These are phyloP conservation scores for Nothocercus julius DNA, from an alignment of 2,113 vertebrate species.

Conservation along the genomic window DNA sequence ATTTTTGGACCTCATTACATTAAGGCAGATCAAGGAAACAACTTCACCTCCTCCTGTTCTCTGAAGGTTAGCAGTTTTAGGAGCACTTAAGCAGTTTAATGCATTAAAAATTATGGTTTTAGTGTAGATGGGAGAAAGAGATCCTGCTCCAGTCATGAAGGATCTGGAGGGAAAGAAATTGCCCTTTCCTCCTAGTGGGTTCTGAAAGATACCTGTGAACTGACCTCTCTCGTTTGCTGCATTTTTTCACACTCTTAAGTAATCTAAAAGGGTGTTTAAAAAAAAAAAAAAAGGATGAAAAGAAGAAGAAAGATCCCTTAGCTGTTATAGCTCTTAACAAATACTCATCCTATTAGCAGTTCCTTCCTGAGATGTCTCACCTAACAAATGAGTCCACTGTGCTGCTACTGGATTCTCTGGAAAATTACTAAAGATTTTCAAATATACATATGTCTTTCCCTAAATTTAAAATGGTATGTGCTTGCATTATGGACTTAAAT, in stretches of 20 bases:
- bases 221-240: background rate
- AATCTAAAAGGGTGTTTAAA: background rate
- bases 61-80: background rate
- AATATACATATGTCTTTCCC: background rate
- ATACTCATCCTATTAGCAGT: background rate
- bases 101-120: background rate
- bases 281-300: background rate
- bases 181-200: accelerated
- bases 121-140: background rate
- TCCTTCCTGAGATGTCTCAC: background rate
- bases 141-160: background rate
- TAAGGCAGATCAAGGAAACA: background rate
- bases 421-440: constrained; percentile 7
- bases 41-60: background rate
- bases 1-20: background rate
- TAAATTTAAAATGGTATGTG: background rate
- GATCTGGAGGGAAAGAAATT: background rate
- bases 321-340: background rate
- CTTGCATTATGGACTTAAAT: background rate
- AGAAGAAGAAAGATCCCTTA: background rate
- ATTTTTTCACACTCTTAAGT: background rate
- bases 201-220: background rate
- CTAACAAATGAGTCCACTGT: background rate
- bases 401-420: background rate
- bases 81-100: background rate